Base-by-base conservation (phyloP, 2,113 vertebrate species). In the Polypterus senegalus region DNA sequence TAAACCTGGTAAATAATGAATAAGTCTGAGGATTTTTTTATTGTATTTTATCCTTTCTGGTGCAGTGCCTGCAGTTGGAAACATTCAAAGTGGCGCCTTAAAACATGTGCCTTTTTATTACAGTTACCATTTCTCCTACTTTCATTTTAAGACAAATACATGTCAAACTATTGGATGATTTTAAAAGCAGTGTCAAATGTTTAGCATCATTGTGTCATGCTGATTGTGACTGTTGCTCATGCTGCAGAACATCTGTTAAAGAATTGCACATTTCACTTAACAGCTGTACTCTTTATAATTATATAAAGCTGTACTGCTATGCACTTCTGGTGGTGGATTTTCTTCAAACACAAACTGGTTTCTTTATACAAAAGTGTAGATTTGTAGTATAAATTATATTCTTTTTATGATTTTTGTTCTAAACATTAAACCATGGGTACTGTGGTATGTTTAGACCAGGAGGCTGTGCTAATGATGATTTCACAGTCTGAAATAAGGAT, bases 81-180 rank as follows among this genome's bases (percentile, higher is more conserved):
- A 73, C 69, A 70, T 68, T 61, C 45, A 5, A 60, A 66, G 58
- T 71, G 67, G 70, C 73, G 67, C 63, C 76, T 66, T 73, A 71
- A 67, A 77, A 74, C 61, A 66, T 70, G 85, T 87, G 85, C 85
- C 83, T 87, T 27, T 27, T 87, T 72, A 72, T 70, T 63, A 75
- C 61, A 70, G 46, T 61, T 67, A 67, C 69, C 27, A 27, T 27
- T 27, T 27, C 27, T 27, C 27, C 27, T 27, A 27, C 27, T 27
- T 27, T 27, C 27, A 27, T 27, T 27, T 27, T 27, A 27, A 27
- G 27, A 27, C 27, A 27, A 27, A 27, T 27, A 27, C 27, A 27
- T 27, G 27, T 27, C 27, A 27, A 27, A 27, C 27, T 27, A 27
- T 27, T 27, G 27, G 27, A 27, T 27, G 27, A 27, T 27, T 27